Percentiles rank a stretch among this genome's conserved stretches.
Evolutionary conservation across 1,140 invertebrate species (phyloP).

Genomic region (Caenorhabditis remanei): DNA sequence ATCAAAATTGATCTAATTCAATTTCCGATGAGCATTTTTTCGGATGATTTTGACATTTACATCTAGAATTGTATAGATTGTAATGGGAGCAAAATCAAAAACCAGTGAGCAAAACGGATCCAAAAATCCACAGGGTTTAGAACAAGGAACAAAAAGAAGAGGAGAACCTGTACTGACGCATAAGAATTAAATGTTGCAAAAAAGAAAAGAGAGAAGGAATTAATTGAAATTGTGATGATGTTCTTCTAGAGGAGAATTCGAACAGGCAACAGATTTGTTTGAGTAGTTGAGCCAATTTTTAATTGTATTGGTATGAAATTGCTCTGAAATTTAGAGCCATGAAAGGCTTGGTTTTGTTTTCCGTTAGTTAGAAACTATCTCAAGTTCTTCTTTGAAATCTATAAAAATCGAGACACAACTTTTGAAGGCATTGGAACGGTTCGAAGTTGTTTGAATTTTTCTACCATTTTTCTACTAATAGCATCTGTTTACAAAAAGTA

Average conservation of each 20-base stretch:
- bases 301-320: too few relatives aligned
- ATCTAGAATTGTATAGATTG: neutral
- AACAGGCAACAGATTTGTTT: neutral
- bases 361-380: too few relatives aligned
- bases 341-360: too few relatives aligned
- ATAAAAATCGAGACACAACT: too few relatives aligned
- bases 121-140: neutral
- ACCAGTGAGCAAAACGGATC: neutral
- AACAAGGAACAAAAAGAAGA: neutral
- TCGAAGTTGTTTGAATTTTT: too few relatives aligned
- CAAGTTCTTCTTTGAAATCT: too few relatives aligned
- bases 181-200: slow-evolving; percentile 1
- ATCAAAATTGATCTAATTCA: neutral
- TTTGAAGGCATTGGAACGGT: too few relatives aligned
- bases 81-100: neutral
- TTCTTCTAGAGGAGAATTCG: neutral
- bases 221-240: slow-evolving; percentile 1
- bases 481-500: too few relatives aligned
- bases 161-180: neutral
- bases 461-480: too few relatives aligned
- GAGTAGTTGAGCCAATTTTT: too few relatives aligned
- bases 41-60: slow-evolving; percentile 1
- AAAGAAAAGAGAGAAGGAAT: neutral
- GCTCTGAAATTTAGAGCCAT: too few relatives aligned
- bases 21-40: slow-evolving; percentile 16